Evolutionary conservation across 2,888 invertebrate genomes (phyloP), one percentile per base, ranked within the genome.

Genomic region (Oxytorus armatus): DNA sequence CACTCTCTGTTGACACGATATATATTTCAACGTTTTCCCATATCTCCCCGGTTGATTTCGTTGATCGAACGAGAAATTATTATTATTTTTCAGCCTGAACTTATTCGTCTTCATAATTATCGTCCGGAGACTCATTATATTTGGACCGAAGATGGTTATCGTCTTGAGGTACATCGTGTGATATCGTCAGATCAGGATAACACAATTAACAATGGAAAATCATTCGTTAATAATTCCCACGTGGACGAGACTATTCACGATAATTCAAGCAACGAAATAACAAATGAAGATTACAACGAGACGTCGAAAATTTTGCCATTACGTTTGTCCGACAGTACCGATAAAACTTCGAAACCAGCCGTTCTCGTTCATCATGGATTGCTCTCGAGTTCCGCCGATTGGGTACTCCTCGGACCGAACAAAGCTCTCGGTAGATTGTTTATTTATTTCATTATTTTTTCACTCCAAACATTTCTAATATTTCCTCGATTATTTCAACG

Each of bases 141-240:
- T 59, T 91, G 90, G 88, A 93, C 93, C 2, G 88, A 90, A 77
- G 93, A 93, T 89, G 92, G 92, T 1, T 93, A 93, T 86, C 91
- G 93, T 42, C 84, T 93, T 53, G 92, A 92, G 4, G 83, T 93
- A 63, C 93, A 93, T 83, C 86, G 93, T 77, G 92, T 93, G 59
- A 89, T 92, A 51, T 16, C 68, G 11, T 42, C 69, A 1, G 69
- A 74, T 25, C 39, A 57, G n/a, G 68, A 74, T 39, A 59, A 36
- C 3, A 44, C 44, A 1, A 18, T 53, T 1, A 11, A 65, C 23
- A 66, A 65, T 51, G 44, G 33, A 49, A 73, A 61, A 61, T n/a
- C 66, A 25, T 29, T 29, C 23, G n/a, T 14, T 36, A 51, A 53
- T 18, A 16, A 39, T 36, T 21, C 68, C n/a, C 29, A 14, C 18